Conservation (phyloP, 2,797 vertebrate species). For the Bradypodion ventrale region DNA sequence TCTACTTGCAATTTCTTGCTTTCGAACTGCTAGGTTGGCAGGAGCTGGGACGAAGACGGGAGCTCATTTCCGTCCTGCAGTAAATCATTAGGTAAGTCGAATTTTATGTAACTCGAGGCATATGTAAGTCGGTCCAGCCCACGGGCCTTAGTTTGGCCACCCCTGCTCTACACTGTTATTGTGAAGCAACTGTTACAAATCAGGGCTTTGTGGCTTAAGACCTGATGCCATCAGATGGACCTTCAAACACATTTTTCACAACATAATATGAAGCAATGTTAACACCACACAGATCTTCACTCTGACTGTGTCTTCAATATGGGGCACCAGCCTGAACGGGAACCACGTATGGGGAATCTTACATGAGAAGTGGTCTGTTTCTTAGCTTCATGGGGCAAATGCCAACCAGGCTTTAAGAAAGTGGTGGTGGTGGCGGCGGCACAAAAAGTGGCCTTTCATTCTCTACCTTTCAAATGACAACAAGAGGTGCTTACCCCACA, state of each 20-base stretch:
- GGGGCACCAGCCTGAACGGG: too few species aligned
- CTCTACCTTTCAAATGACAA: background rate
- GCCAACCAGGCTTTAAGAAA: background rate
- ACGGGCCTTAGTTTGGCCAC: too few species aligned
- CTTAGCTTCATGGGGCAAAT: background rate
- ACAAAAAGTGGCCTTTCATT: background rate
- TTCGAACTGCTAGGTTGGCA: too few species aligned
- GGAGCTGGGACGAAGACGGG: too few species aligned
- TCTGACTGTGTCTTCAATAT: background rate
- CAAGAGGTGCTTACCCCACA: background rate
- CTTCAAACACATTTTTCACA: background rate
- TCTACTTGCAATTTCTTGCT: too few species aligned
- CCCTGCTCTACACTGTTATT: too few species aligned
- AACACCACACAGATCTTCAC: background rate
- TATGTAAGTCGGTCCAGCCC: too few species aligned
- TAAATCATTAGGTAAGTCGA: too few species aligned
- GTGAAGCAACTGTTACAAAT: too few species aligned
- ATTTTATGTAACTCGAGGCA: too few species aligned
- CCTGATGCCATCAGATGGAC: background rate
- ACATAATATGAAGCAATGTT: background rate
- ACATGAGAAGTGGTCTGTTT: background rate
- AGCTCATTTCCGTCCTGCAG: too few species aligned
- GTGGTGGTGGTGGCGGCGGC: background rate
- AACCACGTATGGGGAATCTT: background rate
- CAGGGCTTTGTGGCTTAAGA: too few species aligned